Evolutionary conservation across 2,888 invertebrate species (phyloP).

Genomic region (Steromphala cineraria): DNA sequence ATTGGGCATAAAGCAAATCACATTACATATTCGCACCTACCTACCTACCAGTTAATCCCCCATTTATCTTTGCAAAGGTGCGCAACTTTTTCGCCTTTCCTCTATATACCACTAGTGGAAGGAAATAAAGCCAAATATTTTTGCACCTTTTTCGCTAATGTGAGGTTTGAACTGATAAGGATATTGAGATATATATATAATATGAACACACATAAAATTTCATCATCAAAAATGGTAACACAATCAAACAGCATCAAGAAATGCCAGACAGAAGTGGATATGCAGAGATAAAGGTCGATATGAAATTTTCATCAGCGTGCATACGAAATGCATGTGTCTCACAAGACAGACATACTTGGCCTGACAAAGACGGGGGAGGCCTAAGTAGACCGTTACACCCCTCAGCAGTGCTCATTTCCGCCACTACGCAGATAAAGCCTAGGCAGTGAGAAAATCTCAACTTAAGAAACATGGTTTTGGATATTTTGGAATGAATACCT

Average conservation of each 20-base stretch:
- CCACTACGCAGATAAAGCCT: background rate
- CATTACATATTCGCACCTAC: constrained; percentile 17
- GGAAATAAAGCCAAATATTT: constrained; percentile 12
- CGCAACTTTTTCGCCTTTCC: constrained; percentile 23
- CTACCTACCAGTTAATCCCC: constrained; percentile 25
- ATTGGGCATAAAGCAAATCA: background rate
- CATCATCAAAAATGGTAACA: constrained; percentile 10
- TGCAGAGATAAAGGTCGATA: constrained; percentile 18
- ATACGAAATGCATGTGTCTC: constrained; percentile 5
- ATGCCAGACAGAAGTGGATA: constrained; percentile 54
- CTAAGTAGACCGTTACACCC: background rate
- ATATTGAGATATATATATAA: constrained; percentile 21
- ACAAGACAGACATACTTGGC: constrained; percentile 27
- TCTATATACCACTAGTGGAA: constrained; percentile 23
- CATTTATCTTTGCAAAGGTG: constrained; percentile 25
- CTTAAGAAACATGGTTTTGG: constrained; percentile 17
- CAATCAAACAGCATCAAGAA: constrained; percentile 66
- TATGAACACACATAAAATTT: constrained; percentile 33
- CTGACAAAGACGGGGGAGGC: background rate
- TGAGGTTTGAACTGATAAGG: constrained; percentile 17
- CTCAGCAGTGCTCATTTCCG: background rate
- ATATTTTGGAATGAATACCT: constrained; percentile 2
- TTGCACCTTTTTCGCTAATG: constrained; percentile 15
- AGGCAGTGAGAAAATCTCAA: constrained; percentile 24
- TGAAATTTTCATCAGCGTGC: constrained; percentile 10